Evolutionary conservation across 2,113 vertebrate species (phyloP), one percentile per base, ranked within the genome.

Genomic region (Pachypanchax playfairii): DNA sequence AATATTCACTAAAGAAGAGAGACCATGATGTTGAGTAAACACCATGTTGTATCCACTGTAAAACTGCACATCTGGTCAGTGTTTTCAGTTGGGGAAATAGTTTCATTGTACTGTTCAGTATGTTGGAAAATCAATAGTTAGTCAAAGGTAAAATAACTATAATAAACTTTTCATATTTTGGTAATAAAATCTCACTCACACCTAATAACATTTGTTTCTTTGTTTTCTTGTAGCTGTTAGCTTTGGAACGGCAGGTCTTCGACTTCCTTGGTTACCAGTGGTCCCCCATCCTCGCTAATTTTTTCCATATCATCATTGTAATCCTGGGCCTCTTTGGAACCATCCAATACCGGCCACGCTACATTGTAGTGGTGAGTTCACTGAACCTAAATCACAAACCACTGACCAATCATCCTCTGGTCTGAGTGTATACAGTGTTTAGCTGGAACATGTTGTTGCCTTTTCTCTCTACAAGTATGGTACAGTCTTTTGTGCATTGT

Each of bases 221-320:
- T 28, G 15, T 5, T 52, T 65, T 63, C 22, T 50, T 66, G 26
- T 70, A 96, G 95, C 90, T 96, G 7, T 85, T 94, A 71, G 93
- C 93, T 10, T 83, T 97, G 56, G 94, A 96, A 75, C 92, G 94
- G 54, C 96, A 97, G 72, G 94, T 95, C 56, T 96, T 97, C 0
- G 94, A 96, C 89, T 95, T 98, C 85, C 91, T 96, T 85, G 94
- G 94, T 1, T 96, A 94, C 87, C 95, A 97, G 83, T 96, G 95
- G 95, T 95, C 92, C 0, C 94, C 95, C 0, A 95, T 97, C 80
- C 91, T 98, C 0, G 94, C 94, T 88, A 96, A 96, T 89, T 96
- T 96, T 79, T 80, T 95, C 77, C 95, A 96, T 88, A 94, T 94
- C 81, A 89, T 95, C 67, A 68, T 94, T 2, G 93, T 96, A 31